Conservation (phyloP, 2,113 vertebrate genomes). For the Irena cyanogastra region DNA sequence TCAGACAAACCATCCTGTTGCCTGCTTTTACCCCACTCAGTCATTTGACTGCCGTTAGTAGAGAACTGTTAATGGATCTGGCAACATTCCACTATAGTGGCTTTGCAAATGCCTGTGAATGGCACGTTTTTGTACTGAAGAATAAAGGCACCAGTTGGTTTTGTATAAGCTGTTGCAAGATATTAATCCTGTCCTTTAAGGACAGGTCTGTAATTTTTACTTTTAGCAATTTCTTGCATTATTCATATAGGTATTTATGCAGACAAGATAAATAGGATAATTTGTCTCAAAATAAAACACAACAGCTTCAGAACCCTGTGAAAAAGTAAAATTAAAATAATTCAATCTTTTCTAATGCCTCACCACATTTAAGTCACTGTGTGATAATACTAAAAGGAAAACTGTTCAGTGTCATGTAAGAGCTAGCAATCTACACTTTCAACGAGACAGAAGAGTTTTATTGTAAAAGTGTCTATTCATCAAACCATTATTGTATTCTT, state of each 20-base stretch:
- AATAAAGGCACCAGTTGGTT: not conserved
- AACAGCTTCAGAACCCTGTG: not conserved
- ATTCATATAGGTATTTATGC: conserved; percentile 62
- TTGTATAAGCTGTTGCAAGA: conserved; percentile 29
- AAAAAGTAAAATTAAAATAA: conserved; percentile 62
- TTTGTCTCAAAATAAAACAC: conserved; percentile 66
- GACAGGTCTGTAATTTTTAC: conserved; percentile 41
- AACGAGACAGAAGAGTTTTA: conserved; percentile 29
- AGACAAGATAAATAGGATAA: conserved; percentile 68
- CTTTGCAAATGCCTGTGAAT: not conserved
- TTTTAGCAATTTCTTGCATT: conserved; percentile 42
- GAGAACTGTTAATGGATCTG: not conserved
- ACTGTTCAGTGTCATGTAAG: conserved; percentile 15
- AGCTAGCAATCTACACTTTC: not conserved
- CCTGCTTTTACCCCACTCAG: not conserved
- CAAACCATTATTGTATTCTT: conserved; percentile 2
- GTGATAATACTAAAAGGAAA: conserved; percentile 27
- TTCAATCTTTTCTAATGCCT: conserved; percentile 42
- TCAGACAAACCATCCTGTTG: not conserved
- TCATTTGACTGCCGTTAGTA: not conserved
- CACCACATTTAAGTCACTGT: conserved; percentile 43
- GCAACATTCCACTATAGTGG: not conserved
- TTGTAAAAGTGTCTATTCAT: conserved; percentile 19
- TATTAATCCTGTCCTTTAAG: conserved; percentile 44
- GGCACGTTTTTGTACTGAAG: not conserved